Percentiles rank a stretch among this genome's conserved stretches.
These are phyloP conservation scores for Tanypteryx hageni DNA, from an alignment of 2,888 invertebrate species.

Conservation along the genomic window DNA sequence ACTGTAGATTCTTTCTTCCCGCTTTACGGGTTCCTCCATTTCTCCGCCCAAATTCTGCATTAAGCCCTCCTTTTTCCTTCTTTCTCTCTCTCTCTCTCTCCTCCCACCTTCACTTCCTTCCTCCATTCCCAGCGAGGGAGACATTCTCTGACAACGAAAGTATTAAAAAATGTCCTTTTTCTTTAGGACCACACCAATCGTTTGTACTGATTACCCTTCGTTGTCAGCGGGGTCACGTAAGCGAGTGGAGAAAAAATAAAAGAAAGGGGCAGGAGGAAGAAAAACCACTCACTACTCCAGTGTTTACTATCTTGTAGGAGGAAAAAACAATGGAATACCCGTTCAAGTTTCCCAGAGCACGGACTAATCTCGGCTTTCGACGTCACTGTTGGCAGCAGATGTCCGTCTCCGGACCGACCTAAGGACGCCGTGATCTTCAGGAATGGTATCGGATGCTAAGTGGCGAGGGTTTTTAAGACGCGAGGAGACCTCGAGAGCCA, in stretches of 20 bases:
- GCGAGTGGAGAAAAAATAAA: background rate
- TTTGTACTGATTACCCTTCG: conserved; percentile 5
- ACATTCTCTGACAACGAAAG: background rate
- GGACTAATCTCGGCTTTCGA: background rate
- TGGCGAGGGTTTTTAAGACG: background rate
- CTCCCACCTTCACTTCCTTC: background rate
- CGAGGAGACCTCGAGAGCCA: background rate
- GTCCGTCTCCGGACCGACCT: background rate
- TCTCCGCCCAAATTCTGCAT: too few relatives aligned
- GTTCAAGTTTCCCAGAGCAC: background rate
- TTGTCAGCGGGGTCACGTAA: background rate
- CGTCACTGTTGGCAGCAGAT: background rate
- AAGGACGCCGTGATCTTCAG: background rate
- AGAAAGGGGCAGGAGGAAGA: too few relatives aligned
- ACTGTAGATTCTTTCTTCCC: background rate
- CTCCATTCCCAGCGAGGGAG: background rate
- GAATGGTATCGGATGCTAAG: background rate
- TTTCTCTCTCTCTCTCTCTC: background rate
- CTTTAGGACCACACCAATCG: background rate
- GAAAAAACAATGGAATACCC: background rate
- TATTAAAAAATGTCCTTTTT: background rate
- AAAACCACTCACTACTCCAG: background rate
- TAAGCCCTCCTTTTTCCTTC: too few relatives aligned
- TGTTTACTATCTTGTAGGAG: background rate
- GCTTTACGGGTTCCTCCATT: too few relatives aligned